phyloP scores from a whole-genome alignment of 1,140 invertebrate species.

The Drosophila santomea region DNA sequence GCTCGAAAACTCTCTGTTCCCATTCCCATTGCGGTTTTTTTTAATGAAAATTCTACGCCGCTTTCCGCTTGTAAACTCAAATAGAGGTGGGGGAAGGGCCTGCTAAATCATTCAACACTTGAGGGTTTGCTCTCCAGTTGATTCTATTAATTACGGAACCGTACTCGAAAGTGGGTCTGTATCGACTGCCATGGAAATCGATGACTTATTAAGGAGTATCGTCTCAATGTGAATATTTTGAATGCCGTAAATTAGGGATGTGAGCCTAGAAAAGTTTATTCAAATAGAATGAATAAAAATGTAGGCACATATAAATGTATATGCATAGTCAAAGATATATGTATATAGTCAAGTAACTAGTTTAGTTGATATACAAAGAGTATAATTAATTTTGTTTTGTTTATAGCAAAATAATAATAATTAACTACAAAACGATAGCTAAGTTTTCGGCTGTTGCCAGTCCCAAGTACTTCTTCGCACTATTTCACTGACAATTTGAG shows the following conservation, averaged over 20 bases:
- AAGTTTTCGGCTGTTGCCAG: neutral
- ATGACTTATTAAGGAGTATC: slow-evolving; percentile 50
- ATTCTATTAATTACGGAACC: slow-evolving; percentile 69
- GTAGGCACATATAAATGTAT: no score
- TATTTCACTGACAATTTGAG: neutral
- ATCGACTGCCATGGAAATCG: slow-evolving; percentile 14
- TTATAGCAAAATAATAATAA: neutral
- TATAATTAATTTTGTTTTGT: no score
- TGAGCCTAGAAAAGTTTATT: neutral
- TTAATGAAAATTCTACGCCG: slow-evolving; percentile 39
- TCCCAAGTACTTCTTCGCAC: neutral
- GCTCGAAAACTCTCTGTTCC: slow-evolving; percentile 34
- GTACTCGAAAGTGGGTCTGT: slow-evolving; percentile 29
- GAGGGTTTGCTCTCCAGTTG: slow-evolving; percentile 32
- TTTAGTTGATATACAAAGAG: no score
- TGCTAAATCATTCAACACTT: slow-evolving; percentile 76
- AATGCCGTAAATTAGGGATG: neutral
- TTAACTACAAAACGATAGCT: neutral
- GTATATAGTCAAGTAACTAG: no score
- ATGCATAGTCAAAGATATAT: no score
- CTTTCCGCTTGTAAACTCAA: neutral
- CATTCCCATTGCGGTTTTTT: slow-evolving; percentile 54
- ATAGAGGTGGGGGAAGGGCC: slow-evolving; percentile 4
- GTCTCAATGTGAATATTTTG: slow-evolving; percentile 22
- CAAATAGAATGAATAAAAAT: no score